Evolutionary conservation across 2,797 vertebrate genomes (phyloP), one percentile per base, ranked within the genome.

Genomic region (Urocyon cinereoargenteus): DNA sequence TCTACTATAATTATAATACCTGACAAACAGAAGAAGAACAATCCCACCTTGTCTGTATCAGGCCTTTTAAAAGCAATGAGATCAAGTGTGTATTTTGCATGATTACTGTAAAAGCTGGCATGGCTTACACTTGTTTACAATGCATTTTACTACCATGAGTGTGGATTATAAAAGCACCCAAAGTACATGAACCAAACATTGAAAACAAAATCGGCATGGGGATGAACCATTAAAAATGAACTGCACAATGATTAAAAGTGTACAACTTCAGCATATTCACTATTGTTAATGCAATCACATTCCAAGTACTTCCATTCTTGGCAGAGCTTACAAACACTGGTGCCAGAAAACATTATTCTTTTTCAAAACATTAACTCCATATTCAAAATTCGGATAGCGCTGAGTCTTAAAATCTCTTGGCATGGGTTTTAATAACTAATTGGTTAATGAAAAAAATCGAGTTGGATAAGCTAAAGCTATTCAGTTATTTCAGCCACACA

Each of bases 91-190:
- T n/a, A n/a, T 84, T 86, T 92, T 89, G 31, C 28, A 28, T 75
- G 61, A n/a, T 68, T 86, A 79, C 79, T 87, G 11, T 62, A 73
- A 91, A 91, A 86, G 49, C 15, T 51, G 21, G 51, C 59, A 22
- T 86, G 57, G 68, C 36, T 85, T 92, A 97, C 85, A 98, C 45
- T 96, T 98, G 97, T 81, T 98, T 97, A 97, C 51, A 97, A 87
- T 85, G 89, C 95, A 96, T 95, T 96, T 97, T 49, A 2, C 73
- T 96, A 87, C n/a, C 75, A 66, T 86, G 75, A 98, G 97, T 89
- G 92, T 85, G 93, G 97, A 77, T 77, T 36, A 57, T 34, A 79
- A 82, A 82, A 96, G 68, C 31, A 16, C 12, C 53, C 61, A 18
- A 86, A 68, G n/a, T 36, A 72, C 21, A 77, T 11, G 36, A 77